A percentile compares a stretch with the other conserved stretches of the same genome.
phyloP scores from a whole-genome alignment of 2,797 vertebrate species.

The Acanthiza pusilla region DNA sequence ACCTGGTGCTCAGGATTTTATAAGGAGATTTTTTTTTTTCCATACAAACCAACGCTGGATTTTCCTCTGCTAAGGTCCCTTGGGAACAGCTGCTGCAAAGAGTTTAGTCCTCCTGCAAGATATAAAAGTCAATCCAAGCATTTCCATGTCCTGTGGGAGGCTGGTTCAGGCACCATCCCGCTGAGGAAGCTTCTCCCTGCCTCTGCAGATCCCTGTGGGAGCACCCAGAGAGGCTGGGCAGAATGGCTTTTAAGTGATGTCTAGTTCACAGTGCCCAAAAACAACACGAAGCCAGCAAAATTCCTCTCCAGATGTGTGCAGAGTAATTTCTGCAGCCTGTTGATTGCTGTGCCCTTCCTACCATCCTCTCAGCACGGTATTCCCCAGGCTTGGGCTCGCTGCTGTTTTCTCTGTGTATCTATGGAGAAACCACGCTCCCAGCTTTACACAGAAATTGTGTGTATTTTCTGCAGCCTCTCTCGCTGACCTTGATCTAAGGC shows the following conservation, averaged over 20 bases:
- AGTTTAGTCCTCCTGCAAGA: neutral
- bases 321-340: neutral
- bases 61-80: neutral
- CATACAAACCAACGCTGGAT: rapidly evolving
- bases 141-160: neutral
- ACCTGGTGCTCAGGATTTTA: neutral
- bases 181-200: neutral
- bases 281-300: neutral
- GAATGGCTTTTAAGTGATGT: neutral
- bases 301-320: neutral
- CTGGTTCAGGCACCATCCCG: neutral
- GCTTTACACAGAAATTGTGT: neutral
- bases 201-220: neutral
- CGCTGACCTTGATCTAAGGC: neutral
- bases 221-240: neutral
- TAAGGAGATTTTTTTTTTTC: neutral
- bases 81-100: neutral
- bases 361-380: neutral
- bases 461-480: neutral
- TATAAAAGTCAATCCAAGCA: neutral
- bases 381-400: neutral
- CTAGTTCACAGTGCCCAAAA: neutral
- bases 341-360: neutral
- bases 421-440: neutral
- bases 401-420: neutral